phyloP scores from a whole-genome alignment of 2,888 invertebrate species.

The Dysmachus trigonus region DNA sequence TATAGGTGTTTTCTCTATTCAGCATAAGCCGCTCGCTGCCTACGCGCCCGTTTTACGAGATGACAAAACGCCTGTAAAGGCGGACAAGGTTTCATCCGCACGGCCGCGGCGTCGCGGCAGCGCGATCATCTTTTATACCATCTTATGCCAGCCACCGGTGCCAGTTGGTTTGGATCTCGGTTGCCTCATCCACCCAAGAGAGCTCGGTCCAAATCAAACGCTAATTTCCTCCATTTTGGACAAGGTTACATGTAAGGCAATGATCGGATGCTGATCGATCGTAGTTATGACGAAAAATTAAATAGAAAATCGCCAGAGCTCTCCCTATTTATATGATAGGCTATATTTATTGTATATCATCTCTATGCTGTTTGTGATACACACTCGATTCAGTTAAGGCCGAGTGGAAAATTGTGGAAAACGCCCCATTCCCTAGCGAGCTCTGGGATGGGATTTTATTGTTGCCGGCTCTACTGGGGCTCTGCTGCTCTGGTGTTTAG shows the following conservation, averaged over 20 bases:
- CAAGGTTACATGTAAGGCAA: conserved; percentile 20
- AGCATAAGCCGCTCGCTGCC: conserved; percentile 27
- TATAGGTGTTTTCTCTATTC: conserved; percentile 2
- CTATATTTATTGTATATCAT: too few species aligned
- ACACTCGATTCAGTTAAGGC: neutral
- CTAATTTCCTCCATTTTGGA: conserved; percentile 16
- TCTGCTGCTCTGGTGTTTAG: neutral
- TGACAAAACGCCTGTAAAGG: conserved; percentile 5
- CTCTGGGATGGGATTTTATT: neutral
- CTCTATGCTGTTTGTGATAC: neutral
- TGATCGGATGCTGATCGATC: neutral
- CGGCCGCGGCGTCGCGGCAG: neutral
- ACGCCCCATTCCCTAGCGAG: conserved; percentile 31
- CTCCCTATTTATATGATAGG: neutral
- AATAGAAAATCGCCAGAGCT: neutral
- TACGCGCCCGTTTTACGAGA: conserved; percentile 24
- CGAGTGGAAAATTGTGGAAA: conserved; percentile 27
- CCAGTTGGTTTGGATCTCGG: neutral
- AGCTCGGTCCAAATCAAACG: neutral
- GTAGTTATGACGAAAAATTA: neutral
- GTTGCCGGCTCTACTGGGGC: neutral
- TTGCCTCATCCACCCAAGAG: conserved; percentile 10
- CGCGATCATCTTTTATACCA: conserved; percentile 12
- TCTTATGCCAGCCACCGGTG: neutral
- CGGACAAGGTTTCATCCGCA: conserved; percentile 36